phyloP scores from a whole-genome alignment of 1,140 invertebrate species.

The Drosophila orena region DNA sequence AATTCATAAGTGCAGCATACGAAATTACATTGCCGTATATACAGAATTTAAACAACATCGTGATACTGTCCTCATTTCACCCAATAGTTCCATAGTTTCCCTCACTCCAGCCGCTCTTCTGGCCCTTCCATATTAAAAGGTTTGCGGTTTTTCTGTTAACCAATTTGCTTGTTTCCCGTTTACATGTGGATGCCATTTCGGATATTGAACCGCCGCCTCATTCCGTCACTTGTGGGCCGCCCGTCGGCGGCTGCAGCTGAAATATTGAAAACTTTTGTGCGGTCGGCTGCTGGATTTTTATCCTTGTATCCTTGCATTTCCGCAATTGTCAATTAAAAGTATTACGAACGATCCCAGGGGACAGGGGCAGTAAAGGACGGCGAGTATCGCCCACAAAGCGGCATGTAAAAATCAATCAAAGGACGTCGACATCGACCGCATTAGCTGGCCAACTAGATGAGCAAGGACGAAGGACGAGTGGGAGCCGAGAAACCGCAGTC shows the following conservation, averaged over 20 bases:
- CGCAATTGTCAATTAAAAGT: slow-evolving; percentile 83
- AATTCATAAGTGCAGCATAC: too few relatives aligned
- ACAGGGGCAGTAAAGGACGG: neutral
- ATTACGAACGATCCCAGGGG: slow-evolving; percentile 39
- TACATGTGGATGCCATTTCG: slow-evolving; percentile 62
- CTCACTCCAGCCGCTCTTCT: neutral
- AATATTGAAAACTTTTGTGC: slow-evolving; percentile 76
- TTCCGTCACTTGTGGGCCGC: slow-evolving; percentile 13
- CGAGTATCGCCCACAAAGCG: slow-evolving; percentile 29
- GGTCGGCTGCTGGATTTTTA: slow-evolving; percentile 55
- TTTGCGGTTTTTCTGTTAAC: slow-evolving; percentile 77
- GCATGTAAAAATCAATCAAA: slow-evolving; percentile 79
- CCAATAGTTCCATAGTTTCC: neutral
- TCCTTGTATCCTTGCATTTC: slow-evolving; percentile 65
- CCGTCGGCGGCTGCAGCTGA: slow-evolving; percentile 27
- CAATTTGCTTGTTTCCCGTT: slow-evolving; percentile 73
- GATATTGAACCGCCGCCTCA: slow-evolving; percentile 45
- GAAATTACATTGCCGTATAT: too few relatives aligned
- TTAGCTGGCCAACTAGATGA: slow-evolving; percentile 71
- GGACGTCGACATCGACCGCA: slow-evolving; percentile 69
- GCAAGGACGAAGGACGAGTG: neutral
- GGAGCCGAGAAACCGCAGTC: slow-evolving; percentile 56
- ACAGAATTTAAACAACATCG: too few relatives aligned
- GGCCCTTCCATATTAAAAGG: slow-evolving; percentile 70
- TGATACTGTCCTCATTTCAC: neutral